Evolutionary conservation across 2,888 invertebrate species (phyloP), one percentile per base, ranked within the genome.

Genomic region (Odontomyia ornata): DNA sequence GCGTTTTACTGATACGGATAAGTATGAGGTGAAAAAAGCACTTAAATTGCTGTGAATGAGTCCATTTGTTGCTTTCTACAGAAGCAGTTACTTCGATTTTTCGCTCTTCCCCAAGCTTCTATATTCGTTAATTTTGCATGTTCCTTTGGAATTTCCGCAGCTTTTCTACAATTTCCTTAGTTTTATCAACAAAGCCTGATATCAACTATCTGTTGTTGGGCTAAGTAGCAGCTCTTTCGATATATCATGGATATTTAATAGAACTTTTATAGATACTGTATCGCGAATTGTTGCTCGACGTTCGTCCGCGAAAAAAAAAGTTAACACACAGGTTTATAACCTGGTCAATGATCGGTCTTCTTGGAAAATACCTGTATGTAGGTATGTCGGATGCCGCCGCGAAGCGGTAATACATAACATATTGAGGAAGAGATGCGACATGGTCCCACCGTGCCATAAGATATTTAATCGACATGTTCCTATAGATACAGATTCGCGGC

Each of bases 341-440:
- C 78, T 78, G 78, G 78, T 78, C 78, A 78, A 78, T 73, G 78
- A 77, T 78, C 77, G 78, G 78, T 78, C 69, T 78, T 78, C 78
- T 78, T 52, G 69, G 77, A 77, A 72, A 78, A 77, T 77, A 78
- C 73, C 78, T 73, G 72, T 60, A 76, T 75, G 60, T 73, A 60
- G 73, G 73, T 73, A 73, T 73, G 73, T 73, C 47, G 69, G 46
- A 46, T 47, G 47, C 47, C 69, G 47, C 47, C 69, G 72, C 72
- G 72, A 56, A 60, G 73, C 73, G 60, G 47, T 65, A 65, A 65
- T 65, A 65, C 65, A 65, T 65, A 65, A 36, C 65, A 36, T 36
- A 65, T 65, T 65, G 65, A 65, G 65, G 43, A 65, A 65, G 43
- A 30, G 65, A 65, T 30, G 65, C 21, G 69, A 69, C 69, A 69